Conservation (phyloP, 1,140 invertebrate genomes). For the Drosophila aff. region DNA sequence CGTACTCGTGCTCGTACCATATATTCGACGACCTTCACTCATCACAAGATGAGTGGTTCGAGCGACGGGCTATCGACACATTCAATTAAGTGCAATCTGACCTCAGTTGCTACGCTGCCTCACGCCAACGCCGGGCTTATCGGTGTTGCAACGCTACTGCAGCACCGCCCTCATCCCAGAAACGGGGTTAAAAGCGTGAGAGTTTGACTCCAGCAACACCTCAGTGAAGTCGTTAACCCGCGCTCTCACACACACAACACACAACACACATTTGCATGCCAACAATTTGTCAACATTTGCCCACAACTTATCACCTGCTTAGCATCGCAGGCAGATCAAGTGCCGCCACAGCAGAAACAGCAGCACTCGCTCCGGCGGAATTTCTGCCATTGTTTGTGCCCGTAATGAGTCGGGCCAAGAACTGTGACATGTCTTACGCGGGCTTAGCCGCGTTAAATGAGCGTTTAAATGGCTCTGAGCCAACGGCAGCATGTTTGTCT, state of each 20-base stretch:
- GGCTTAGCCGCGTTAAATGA: conserved; percentile 55
- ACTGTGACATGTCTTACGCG: conserved; percentile 54
- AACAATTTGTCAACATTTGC: conserved; percentile 66
- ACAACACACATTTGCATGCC: conserved; percentile 43
- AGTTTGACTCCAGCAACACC: conserved; percentile 6
- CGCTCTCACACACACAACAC: conserved; percentile 10
- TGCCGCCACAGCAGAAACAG: conserved; percentile 17
- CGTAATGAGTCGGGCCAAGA: conserved; percentile 56
- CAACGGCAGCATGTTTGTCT: conserved; percentile 23
- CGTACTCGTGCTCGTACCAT: not conserved
- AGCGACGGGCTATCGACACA: conserved; percentile 27
- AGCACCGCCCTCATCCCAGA: conserved; percentile 7
- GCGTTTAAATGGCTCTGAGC: conserved; percentile 61
- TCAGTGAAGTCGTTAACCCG: conserved; percentile 47
- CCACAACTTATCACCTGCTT: conserved; percentile 66
- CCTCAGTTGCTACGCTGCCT: conserved; percentile 28
- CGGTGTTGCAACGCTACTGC: not conserved
- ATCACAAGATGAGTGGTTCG: conserved; percentile 31
- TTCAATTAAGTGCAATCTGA: conserved; percentile 50
- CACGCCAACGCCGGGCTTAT: conserved; percentile 12
- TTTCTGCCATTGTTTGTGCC: conserved; percentile 50
- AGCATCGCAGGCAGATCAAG: conserved; percentile 50
- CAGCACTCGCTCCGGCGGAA: conserved; percentile 26
- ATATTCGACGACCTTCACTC: conserved; percentile 37
- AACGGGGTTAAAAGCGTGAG: conserved; percentile 35